These are phyloP conservation scores for Tetrax tetrax DNA, from an alignment of 2,113 vertebrate species.

Conservation along the genomic window DNA sequence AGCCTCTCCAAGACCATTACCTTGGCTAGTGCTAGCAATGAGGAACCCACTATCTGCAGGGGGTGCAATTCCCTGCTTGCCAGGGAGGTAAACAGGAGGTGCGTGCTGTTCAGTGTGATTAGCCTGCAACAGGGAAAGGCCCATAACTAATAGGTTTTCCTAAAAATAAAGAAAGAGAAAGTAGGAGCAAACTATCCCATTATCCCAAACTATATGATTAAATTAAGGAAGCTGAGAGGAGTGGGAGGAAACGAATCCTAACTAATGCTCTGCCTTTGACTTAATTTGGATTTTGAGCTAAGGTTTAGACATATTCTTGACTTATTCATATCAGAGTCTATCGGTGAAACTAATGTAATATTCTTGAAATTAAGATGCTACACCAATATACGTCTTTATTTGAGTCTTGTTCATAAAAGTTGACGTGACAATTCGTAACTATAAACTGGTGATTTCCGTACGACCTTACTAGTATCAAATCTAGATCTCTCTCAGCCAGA, in stretches of 20 bases:
- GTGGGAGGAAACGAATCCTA: neutral
- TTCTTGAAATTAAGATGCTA: neutral
- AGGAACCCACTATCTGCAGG: neutral
- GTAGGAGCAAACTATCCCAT: neutral
- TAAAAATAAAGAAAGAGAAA: neutral
- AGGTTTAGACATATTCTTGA: neutral
- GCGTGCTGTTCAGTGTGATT: neutral
- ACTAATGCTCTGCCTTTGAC: neutral
- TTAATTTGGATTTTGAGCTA: neutral
- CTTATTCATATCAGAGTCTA: neutral
- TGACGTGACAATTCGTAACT: neutral
- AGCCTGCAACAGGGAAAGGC: neutral
- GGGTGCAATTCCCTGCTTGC: neutral
- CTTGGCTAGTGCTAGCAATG: neutral
- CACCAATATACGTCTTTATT: neutral
- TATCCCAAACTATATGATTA: neutral
- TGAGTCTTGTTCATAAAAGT: neutral
- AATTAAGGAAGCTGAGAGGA: neutral
- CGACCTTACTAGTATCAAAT: neutral
- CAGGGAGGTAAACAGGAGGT: neutral
- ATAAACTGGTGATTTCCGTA: neutral
- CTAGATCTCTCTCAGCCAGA: neutral
- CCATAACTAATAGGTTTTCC: neutral
- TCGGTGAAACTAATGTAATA: neutral
- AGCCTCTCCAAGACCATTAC: neutral